These are phyloP conservation scores for Brachypalpus laphriformis DNA, from an alignment of 2,888 invertebrate species.

Conservation along the genomic window DNA sequence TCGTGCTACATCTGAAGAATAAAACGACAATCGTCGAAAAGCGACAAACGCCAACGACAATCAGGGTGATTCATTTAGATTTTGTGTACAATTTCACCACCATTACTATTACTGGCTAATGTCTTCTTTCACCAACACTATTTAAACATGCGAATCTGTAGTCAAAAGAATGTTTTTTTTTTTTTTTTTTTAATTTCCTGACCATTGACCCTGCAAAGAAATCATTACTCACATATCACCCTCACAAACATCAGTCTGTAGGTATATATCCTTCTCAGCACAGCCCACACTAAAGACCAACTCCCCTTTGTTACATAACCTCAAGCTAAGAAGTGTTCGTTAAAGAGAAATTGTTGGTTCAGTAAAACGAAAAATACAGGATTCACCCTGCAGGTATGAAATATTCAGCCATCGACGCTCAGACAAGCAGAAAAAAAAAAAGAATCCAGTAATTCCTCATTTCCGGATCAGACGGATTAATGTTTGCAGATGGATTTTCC, in stretches of 20 bases:
- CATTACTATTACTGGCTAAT: background rate
- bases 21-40: too few species aligned
- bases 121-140: background rate
- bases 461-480: slow-evolving; percentile 75
- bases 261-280: background rate
- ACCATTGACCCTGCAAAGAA: slow-evolving; percentile 47
- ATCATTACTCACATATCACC: slow-evolving; percentile 34
- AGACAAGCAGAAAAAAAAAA: slow-evolving; percentile 48
- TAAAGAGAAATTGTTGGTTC: slow-evolving; percentile 17
- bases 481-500: slow-evolving; percentile 74
- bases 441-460: slow-evolving; percentile 69
- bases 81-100: background rate
- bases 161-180: background rate
- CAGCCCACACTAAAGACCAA: background rate
- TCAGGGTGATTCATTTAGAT: background rate
- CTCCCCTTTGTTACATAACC: slow-evolving; percentile 57
- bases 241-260: slow-evolving; percentile 16
- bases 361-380: slow-evolving; percentile 42
- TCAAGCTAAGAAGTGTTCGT: slow-evolving; percentile 42
- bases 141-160: background rate
- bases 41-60: too few species aligned
- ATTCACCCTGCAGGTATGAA: slow-evolving; percentile 70
- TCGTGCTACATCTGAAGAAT: too few species aligned
- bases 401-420: slow-evolving; percentile 60
- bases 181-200: slow-evolving; percentile 37